Evolutionary conservation across 2,888 invertebrate species (phyloP).

Genomic region (Lordiphosa andalusiaca): DNA sequence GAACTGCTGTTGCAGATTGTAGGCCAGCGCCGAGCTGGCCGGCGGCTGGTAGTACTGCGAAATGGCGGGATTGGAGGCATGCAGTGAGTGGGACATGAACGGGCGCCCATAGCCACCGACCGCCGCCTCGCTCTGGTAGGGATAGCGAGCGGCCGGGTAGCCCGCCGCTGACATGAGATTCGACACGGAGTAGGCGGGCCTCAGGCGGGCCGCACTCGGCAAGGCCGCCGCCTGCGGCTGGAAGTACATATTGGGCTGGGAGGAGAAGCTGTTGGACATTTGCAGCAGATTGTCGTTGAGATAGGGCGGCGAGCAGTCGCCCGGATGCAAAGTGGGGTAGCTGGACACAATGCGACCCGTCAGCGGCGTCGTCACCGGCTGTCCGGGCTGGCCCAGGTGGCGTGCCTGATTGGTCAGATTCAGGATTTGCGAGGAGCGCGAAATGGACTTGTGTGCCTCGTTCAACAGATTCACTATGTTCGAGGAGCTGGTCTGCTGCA

Average conservation of each 20-base stretch:
- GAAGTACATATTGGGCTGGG: slow-evolving; percentile 80
- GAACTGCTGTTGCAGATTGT: slow-evolving; percentile 78
- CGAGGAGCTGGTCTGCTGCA: slow-evolving; percentile 77
- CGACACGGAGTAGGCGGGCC: slow-evolving; percentile 79
- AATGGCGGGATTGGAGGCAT: slow-evolving; percentile 80
- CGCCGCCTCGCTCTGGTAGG: slow-evolving; percentile 71
- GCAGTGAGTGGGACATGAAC: slow-evolving; percentile 77
- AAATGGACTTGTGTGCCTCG: slow-evolving; percentile 80
- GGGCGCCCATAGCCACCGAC: slow-evolving; percentile 66
- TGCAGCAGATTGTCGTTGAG: slow-evolving; percentile 80
- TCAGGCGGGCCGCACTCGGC: slow-evolving; percentile 69
- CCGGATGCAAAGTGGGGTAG: slow-evolving; percentile 78
- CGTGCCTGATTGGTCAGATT: slow-evolving; percentile 78
- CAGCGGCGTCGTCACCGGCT: slow-evolving; percentile 72
- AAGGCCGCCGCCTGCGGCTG: slow-evolving; percentile 68
- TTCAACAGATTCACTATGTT: slow-evolving; percentile 80
- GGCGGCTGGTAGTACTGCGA: slow-evolving; percentile 76
- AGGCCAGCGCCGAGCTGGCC: slow-evolving; percentile 61
- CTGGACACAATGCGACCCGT: slow-evolving; percentile 78
- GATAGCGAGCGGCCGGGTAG: slow-evolving; percentile 54
- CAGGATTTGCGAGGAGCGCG: slow-evolving; percentile 80
- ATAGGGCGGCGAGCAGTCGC: slow-evolving; percentile 78
- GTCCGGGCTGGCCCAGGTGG: slow-evolving; percentile 68
- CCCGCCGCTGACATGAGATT: slow-evolving; percentile 67
- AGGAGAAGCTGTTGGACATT: slow-evolving; percentile 80